Evolutionary conservation across 1,140 invertebrate genomes (phyloP).

Genomic region (Heliconius himera): DNA sequence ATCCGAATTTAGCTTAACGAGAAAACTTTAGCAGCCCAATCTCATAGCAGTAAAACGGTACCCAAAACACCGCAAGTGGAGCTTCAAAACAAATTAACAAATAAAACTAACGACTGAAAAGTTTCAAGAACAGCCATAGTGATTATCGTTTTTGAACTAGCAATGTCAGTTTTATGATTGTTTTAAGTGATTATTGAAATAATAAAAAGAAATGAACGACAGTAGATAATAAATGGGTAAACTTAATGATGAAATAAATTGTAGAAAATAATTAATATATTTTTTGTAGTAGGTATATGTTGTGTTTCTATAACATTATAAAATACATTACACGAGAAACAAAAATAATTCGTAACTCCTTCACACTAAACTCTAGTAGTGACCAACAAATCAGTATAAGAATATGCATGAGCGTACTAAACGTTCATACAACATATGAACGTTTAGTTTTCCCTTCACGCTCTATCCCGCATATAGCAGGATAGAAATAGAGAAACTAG

Average conservation of each 20-base stretch:
- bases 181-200: neutral
- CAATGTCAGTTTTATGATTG: neutral
- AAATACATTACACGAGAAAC: no score
- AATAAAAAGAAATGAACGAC: neutral
- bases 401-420: no score
- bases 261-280: no score
- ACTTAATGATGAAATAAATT: neutral
- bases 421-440: no score
- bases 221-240: neutral
- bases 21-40: constrained; percentile 40
- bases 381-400: no score
- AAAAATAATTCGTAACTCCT: no score
- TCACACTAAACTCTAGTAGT: no score
- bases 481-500: no score
- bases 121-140: constrained; percentile 27
- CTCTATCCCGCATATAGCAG: no score
- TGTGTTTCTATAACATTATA: no score
- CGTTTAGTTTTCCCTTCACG: no score
- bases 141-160: constrained; percentile 20
- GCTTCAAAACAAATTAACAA: constrained; percentile 42
- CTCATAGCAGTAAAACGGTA: constrained; percentile 39
- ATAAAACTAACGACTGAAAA: constrained; percentile 40
- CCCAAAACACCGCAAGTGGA: constrained; percentile 28
- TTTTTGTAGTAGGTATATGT: no score
- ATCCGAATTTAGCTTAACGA: constrained; percentile 42